Conservation (phyloP, 2,113 vertebrate species). For the Pelecanus crispus region DNA sequence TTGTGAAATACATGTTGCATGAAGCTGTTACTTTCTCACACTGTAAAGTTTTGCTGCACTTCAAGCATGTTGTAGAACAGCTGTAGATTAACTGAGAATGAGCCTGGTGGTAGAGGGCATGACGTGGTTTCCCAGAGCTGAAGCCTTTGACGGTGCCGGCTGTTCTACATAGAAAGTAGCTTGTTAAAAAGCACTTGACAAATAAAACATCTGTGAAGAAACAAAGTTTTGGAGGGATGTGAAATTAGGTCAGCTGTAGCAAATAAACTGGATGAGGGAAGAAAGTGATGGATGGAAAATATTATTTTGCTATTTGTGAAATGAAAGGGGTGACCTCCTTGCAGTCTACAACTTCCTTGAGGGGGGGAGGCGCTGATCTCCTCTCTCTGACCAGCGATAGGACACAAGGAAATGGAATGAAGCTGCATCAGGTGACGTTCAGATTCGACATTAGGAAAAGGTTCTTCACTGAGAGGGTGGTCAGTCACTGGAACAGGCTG, state of each 20-base stretch:
- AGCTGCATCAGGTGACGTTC: not conserved
- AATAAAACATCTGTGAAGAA: not conserved
- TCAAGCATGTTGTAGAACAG: not conserved
- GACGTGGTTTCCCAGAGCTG: not conserved
- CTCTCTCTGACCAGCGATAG: not conserved
- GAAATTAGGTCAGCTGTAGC: not conserved
- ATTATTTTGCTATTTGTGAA: not conserved
- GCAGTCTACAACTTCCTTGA: not conserved
- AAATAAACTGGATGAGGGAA: not conserved
- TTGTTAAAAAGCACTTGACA: not conserved
- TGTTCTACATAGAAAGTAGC: not conserved
- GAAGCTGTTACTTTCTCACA: not conserved
- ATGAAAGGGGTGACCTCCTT: not conserved
- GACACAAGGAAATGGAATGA: not conserved
- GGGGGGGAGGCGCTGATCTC: not conserved
- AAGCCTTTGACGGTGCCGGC: not conserved
- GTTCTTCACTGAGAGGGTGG: not conserved
- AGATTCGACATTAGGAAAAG: not conserved
- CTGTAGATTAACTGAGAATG: not conserved
- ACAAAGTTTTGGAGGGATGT: not conserved
- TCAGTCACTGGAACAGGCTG: not conserved
- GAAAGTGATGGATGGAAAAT: not conserved
- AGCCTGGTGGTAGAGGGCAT: not conserved
- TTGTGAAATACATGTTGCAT: not conserved
- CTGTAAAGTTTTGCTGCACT: not conserved